These are phyloP conservation scores for Bucco capensis DNA, from an alignment of 2,113 vertebrate species.

Conservation along the genomic window DNA sequence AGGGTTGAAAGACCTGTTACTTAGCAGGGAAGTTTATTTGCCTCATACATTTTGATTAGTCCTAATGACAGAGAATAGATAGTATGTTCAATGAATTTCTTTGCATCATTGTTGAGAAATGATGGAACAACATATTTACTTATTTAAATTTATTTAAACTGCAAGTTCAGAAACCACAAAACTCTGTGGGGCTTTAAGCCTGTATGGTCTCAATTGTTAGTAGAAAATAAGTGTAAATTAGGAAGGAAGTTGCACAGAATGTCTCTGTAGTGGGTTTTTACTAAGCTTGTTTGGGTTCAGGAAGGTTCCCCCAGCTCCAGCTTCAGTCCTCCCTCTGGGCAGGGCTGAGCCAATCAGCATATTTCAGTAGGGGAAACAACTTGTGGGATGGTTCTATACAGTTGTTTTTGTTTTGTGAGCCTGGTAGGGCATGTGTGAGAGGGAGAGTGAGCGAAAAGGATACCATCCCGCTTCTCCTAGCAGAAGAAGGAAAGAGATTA, in stretches of 20 bases:
- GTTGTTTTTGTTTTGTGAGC: no score
- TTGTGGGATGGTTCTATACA: no score
- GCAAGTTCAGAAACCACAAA: background rate
- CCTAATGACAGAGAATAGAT: background rate
- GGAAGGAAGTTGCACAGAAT: background rate
- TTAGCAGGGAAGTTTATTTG: slow-evolving; percentile 15
- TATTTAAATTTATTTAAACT: background rate
- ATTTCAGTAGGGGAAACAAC: no score
- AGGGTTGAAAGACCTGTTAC: background rate
- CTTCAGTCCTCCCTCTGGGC: no score
- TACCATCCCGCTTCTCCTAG: no score
- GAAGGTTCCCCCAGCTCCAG: no score
- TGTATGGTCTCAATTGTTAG: background rate
- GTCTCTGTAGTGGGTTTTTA: background rate
- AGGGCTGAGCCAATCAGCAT: no score
- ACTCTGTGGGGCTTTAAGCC: background rate
- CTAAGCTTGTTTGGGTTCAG: no score
- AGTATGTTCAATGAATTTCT: background rate
- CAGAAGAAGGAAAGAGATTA: no score
- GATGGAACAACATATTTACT: background rate
- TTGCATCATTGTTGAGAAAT: background rate
- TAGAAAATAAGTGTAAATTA: background rate
- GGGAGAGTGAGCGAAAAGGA: no score
- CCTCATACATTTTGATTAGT: background rate
- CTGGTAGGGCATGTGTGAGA: no score